Evolutionary conservation across 2,888 invertebrate species (phyloP), one percentile per base, ranked within the genome.

Genomic region (Stenoptilia bipunctidactyla): DNA sequence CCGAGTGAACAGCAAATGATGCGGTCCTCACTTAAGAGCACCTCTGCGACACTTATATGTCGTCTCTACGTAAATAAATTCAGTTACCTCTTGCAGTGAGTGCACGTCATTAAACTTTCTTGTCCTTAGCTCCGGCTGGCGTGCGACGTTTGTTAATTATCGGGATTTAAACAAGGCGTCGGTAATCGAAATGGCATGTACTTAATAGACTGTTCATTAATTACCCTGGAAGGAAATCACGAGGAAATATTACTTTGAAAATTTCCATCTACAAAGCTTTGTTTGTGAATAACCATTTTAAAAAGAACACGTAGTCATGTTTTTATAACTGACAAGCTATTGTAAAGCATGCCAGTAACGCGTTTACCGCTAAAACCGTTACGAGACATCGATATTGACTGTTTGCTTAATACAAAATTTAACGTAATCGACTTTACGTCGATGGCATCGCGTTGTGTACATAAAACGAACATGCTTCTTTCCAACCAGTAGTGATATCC

Each of bases 1-100:
- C 70, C 66, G 72, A 73, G 76, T 76, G 79, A 77, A 75, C 76
- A 71, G 76, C 74, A 79, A 83, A 83, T 80, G 82, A 79, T 80
- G 79, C 76, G 79, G 82, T 76, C 66, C 70, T 70, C 79, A 74
- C 75, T 82, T 73, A 72, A 66, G 62, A 62, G 64, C 65, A 64
- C 60, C 63, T 56, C 57, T 55, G 60, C 65, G 75, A 77, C 76
- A 77, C 73, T 77, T 68, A 66, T 65, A 67, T 68, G 68, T 66
- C 67, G 71, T 68, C 70, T 70, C 65, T 65, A 68, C 66, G 63
- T 72, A 76, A 76, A 79, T 75, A 74, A 70, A 76, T 74, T 74
- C 61, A 74, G 71, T 71, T 72, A 70, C 66, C 63, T 61, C 62
- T 63, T 66, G 69, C 69, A 66, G 61, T 62, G 61, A 71, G 73